Conservation (phyloP, 2,888 invertebrate genomes). For the Cerastoderma edule region DNA sequence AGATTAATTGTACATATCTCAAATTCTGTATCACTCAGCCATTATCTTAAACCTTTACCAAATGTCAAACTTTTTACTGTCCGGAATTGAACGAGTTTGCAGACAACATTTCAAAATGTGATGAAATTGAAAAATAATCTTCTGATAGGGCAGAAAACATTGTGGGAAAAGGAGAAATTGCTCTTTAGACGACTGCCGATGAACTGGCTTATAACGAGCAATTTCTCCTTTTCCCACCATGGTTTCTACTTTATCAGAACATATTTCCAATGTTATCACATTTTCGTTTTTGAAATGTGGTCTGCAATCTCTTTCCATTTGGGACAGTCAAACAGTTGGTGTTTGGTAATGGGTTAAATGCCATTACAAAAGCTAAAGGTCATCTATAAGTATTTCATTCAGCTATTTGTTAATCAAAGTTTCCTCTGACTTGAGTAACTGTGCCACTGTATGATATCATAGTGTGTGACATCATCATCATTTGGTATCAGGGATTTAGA, state of each 20-base stretch:
- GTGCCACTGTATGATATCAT: too few relatives aligned
- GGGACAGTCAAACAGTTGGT: not conserved
- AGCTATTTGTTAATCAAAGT: not conserved
- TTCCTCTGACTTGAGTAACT: too few relatives aligned
- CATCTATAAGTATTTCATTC: not conserved
- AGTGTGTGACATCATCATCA: too few relatives aligned
- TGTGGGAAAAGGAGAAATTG: conserved; percentile 10
- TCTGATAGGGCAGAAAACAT: not conserved
- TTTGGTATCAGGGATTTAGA: too few relatives aligned
- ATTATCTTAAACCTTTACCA: not conserved
- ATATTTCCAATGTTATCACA: not conserved
- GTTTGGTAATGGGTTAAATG: not conserved
- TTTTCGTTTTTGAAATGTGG: not conserved
- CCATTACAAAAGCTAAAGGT: not conserved
- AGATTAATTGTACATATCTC: too few relatives aligned
- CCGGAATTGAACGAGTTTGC: too few relatives aligned
- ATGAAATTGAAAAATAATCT: not conserved
- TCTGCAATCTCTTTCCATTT: not conserved
- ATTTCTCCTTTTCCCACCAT: conserved; percentile 7
- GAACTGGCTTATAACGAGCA: conserved; percentile 2
- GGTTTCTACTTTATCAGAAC: not conserved
- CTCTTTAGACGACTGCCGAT: too few relatives aligned
- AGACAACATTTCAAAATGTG: not conserved
- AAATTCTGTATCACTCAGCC: not conserved
- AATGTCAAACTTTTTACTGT: too few relatives aligned